A percentile compares a stretch with the other conserved stretches of the same genome.
phyloP scores from a whole-genome alignment of 2,888 invertebrate genomes.

The Stegophylla sp. region DNA sequence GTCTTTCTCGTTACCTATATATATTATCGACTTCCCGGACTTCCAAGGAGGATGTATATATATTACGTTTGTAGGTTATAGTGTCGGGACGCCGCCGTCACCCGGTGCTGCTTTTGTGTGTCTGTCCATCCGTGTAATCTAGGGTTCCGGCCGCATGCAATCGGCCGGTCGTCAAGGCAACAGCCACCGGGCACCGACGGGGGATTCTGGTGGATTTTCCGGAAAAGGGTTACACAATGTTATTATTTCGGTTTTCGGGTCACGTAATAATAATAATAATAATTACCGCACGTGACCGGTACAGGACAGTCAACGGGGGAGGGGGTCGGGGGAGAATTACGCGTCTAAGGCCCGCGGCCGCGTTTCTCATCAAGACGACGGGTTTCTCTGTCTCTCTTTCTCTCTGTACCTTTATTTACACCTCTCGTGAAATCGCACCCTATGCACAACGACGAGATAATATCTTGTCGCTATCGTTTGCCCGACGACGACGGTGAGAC shows the following conservation, averaged over 20 bases:
- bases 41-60: too few species aligned
- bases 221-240: conserved; percentile 50
- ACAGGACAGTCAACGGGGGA: background rate
- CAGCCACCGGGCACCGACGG: background rate
- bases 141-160: conserved; percentile 27
- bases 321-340: background rate
- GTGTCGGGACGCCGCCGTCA: conserved; percentile 21
- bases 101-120: conserved; percentile 44
- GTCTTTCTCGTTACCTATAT: conserved; percentile 28
- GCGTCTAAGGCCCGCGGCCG: background rate
- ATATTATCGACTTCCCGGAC: too few species aligned
- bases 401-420: background rate
- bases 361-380: conserved; percentile 18
- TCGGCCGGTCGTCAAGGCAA: conserved; percentile 36
- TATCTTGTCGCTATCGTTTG: background rate
- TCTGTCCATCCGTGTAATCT: conserved; percentile 41
- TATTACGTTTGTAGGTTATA: background rate
- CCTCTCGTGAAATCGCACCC: too few species aligned
- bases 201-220: conserved; percentile 25
- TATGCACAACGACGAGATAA: too few species aligned
- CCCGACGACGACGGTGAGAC: background rate
- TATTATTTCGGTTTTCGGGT: conserved; percentile 55
- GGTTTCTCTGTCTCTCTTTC: conserved; percentile 5
- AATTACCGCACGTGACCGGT: conserved; percentile 27
- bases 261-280: conserved; percentile 54